Evolutionary conservation across 2,888 invertebrate species (phyloP).

Genomic region (Parapristionchus giblindavisi): DNA sequence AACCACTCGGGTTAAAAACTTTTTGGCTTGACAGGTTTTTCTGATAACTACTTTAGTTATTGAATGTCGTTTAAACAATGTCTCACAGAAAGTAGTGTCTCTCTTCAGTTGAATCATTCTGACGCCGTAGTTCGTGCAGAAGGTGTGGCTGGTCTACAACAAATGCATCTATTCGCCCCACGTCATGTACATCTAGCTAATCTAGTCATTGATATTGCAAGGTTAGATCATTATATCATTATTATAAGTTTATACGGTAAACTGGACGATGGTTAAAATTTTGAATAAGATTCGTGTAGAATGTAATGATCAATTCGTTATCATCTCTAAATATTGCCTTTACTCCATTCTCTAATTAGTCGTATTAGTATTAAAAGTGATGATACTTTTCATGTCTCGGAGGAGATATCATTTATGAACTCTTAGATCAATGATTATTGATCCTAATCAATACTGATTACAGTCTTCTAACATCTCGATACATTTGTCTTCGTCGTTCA

Average conservation of each 20-base stretch:
- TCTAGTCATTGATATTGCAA: constrained; percentile 76
- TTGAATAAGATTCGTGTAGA: too few species aligned
- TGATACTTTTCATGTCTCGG: too few species aligned
- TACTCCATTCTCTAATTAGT: too few species aligned
- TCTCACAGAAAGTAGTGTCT: too few species aligned
- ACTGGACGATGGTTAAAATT: too few species aligned
- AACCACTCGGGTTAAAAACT: background rate
- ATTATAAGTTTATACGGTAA: too few species aligned
- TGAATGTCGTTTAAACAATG: too few species aligned
- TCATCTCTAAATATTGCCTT: background rate
- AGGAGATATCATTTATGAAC: too few species aligned
- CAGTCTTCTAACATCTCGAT: constrained; percentile 83
- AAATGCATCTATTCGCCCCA: constrained; percentile 95
- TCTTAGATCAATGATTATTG: too few species aligned
- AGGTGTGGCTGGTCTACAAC: constrained; percentile 93
- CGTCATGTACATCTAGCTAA: constrained; percentile 87
- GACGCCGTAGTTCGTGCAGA: constrained; percentile 91
- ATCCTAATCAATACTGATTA: constrained; percentile 26
- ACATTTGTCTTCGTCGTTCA: constrained; percentile 88
- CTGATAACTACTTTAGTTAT: too few species aligned
- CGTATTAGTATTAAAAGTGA: too few species aligned
- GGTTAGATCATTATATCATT: constrained; percentile 17
- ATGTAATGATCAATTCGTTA: background rate
- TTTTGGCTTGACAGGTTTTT: too few species aligned
- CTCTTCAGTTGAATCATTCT: constrained; percentile 75